Conservation (phyloP, 1,140 invertebrate genomes). For the Bacillus rossius region DNA sequence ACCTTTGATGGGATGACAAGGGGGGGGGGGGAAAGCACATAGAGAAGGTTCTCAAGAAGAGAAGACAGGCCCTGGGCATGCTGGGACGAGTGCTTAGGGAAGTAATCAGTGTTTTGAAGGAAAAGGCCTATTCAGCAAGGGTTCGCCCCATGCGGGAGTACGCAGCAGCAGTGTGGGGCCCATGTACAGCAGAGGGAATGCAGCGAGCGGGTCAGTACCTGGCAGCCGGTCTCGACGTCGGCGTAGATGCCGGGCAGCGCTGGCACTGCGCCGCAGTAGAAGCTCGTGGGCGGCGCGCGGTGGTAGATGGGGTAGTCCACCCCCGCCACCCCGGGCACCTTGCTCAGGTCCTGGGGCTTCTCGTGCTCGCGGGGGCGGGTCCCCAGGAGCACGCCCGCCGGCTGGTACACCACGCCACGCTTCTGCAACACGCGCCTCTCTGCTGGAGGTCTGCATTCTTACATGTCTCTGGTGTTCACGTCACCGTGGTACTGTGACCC, state of each 20-base stretch:
- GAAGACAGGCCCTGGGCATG: too few species aligned
- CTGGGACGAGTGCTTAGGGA: background rate
- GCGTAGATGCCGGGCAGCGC: conserved; percentile 70
- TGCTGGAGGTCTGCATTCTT: background rate
- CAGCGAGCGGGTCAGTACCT: conserved; percentile 47
- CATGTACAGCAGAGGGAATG: background rate
- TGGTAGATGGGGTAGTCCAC: conserved; percentile 75
- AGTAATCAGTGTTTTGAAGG: background rate
- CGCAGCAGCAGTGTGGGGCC: too few species aligned
- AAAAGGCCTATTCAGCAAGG: background rate
- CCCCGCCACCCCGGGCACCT: conserved; percentile 63
- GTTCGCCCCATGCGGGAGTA: too few species aligned
- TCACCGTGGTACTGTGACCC: too few species aligned
- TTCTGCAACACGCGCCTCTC: background rate
- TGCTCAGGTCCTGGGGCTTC: conserved; percentile 12
- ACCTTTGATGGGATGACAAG: too few species aligned
- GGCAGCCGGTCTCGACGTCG: conserved; percentile 79
- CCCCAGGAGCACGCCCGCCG: background rate
- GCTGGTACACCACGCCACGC: background rate
- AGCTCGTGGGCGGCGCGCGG: conserved; percentile 66
- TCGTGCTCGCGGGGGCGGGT: background rate
- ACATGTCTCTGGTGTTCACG: too few species aligned
- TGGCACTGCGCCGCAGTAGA: conserved; percentile 69
- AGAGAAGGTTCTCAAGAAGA: too few species aligned
- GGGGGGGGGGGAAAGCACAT: too few species aligned